Base-by-base conservation (phyloP, 64 coral and sea anemone genomes). In the Orbicella faveolata region DNA sequence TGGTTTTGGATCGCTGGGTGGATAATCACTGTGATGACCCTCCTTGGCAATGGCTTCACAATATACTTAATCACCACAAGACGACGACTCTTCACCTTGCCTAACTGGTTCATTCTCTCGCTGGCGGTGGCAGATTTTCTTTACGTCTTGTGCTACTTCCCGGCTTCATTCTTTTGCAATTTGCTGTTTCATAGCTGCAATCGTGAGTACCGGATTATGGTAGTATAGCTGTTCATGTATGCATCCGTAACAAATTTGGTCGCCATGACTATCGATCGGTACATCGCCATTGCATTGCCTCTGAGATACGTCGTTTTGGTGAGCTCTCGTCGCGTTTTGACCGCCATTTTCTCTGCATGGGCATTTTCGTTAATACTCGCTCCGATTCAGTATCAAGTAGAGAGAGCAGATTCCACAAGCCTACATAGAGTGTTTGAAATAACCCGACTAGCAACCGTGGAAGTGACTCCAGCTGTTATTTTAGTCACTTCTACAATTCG, bases 171-270 rank as follows among this genome's bases (percentile, higher is more conserved):
- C 14, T 51, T 78, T 39, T 78, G 75, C 36, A 78, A 78, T 23
- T 6, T 23, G 41, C 18, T 51, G 20, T 78, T 78, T 20, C 75
- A 78, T 48, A 48, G 44, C 36, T 78, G 75, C 75, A 51, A 78
- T 78, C 75, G 75, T 10, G 75, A 23, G 9, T 15, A 78, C 20
- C 75, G 75, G 9, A 78, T 78, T 52, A 78, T 78, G 75, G 18
- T 78, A 34, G 75, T 41, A 52, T 78, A 44, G 39, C 9, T 78
- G 20, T 78, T 78, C 41, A 78, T 78, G 75, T 78, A 78, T 78
- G 75, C 75, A 6, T 78, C 75, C 16, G 75, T 78, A 78, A 52
- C 75, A 52, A 52, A 78, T 52, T 78, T 78, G 36, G 18, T 78
- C 21, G 75, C 41, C 1, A 44, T 78, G 75, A 78, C 39, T 21